Conservation (phyloP, 2,888 invertebrate genomes). For the Acanthosepion pharaonis region DNA sequence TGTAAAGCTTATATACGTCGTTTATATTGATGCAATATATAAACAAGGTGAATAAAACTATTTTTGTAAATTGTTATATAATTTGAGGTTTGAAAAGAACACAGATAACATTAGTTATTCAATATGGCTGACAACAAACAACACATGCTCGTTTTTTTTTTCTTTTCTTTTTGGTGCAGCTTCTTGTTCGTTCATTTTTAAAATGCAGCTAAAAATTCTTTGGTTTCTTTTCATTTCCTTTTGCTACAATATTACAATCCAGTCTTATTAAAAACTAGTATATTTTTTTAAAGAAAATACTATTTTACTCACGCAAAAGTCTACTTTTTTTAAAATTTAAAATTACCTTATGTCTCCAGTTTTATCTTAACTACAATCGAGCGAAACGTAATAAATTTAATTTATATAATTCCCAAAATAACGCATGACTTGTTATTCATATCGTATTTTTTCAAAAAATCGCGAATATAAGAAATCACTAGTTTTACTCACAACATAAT, state of each 20-base stretch:
- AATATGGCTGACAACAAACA: slow-evolving; percentile 40
- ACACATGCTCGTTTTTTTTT: background rate
- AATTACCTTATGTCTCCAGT: too few relatives aligned
- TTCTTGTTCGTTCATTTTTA: background rate
- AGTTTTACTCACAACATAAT: too few relatives aligned
- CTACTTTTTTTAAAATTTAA: too few relatives aligned
- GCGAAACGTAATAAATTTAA: too few relatives aligned
- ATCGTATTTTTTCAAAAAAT: too few relatives aligned
- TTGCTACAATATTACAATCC: background rate
- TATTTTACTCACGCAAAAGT: background rate
- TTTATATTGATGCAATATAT: background rate
- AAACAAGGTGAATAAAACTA: background rate
- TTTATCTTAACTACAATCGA: too few relatives aligned
- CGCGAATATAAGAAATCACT: too few relatives aligned
- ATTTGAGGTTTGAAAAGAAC: background rate
- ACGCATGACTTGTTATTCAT: too few relatives aligned
- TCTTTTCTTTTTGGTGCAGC: background rate
- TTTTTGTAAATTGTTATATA: background rate
- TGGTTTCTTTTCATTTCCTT: too few relatives aligned
- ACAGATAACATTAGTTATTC: slow-evolving; percentile 40
- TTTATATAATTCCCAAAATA: too few relatives aligned
- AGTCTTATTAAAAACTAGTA: background rate
- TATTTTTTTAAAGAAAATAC: too few relatives aligned
- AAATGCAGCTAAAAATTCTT: background rate
- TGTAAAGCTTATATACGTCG: background rate